phyloP scores from a whole-genome alignment of 2,113 vertebrate species.

The Syrmaticus mikado region DNA sequence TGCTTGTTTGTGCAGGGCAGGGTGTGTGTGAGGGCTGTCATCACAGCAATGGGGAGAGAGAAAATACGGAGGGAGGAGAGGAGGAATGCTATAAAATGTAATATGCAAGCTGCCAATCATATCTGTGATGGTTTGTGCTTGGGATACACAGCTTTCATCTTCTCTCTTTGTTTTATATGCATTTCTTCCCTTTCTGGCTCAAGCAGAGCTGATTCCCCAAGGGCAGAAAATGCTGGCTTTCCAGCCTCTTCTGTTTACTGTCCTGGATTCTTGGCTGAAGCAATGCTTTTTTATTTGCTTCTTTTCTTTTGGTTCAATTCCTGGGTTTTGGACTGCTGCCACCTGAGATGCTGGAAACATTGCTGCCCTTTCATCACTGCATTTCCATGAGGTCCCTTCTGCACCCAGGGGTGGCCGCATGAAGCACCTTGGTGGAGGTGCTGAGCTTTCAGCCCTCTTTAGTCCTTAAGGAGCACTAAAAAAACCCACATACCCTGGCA shows the following conservation, averaged over 20 bases:
- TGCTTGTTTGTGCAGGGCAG: neutral
- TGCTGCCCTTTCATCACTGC: neutral
- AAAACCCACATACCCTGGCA: neutral
- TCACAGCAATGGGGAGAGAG: conserved; percentile 12
- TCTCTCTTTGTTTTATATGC: neutral
- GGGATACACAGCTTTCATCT: conserved; percentile 5
- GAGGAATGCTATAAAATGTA: conserved; percentile 43
- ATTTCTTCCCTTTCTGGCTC: conserved; percentile 19
- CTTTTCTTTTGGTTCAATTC: conserved; percentile 27
- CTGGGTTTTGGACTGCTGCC: neutral
- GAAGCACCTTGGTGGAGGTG: rapidly evolving
- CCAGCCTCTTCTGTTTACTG: conserved; percentile 14
- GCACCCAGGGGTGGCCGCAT: neutral
- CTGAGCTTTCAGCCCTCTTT: neutral
- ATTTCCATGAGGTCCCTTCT: neutral
- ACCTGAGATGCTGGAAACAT: neutral
- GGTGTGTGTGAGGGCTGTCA: neutral
- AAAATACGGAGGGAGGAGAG: conserved; percentile 25
- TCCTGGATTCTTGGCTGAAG: neutral
- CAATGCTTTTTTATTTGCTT: neutral
- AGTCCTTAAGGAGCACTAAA: neutral
- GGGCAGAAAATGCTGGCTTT: conserved; percentile 23
- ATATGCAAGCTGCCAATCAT: conserved; percentile 41
- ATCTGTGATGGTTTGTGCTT: neutral
- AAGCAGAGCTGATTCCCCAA: neutral